These are phyloP conservation scores for Carduelis carduelis DNA, from an alignment of 2,797 vertebrate genomes.

Conservation along the genomic window DNA sequence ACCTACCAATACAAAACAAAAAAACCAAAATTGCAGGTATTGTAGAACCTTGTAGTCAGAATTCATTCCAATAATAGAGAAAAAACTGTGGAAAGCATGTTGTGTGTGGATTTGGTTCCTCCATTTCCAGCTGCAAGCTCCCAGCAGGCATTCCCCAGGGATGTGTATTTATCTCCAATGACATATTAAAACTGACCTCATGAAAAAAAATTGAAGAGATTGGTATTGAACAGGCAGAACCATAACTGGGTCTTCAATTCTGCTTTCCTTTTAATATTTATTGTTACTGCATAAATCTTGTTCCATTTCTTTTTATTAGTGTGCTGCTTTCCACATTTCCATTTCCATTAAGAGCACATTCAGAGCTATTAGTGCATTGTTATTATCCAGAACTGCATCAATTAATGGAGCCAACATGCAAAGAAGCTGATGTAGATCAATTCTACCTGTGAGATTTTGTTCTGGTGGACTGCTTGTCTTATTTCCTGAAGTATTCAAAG, in stretches of 20 bases:
- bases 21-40: not conserved
- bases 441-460: not conserved
- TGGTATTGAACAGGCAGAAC: not conserved
- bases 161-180: not conserved
- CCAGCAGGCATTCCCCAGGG: not conserved
- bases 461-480: not conserved
- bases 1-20: not conserved
- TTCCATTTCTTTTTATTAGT: conserved; percentile 49
- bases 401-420: conserved; percentile 57
- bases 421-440: conserved; percentile 53
- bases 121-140: not conserved
- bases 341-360: conserved; percentile 59
- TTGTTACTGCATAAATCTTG: conserved; percentile 52
- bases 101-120: not conserved
- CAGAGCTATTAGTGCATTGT: conserved; percentile 57
- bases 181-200: not conserved
- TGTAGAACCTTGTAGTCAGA: not conserved
- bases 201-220: not conserved
- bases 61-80: not conserved
- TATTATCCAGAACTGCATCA: conserved; percentile 52
- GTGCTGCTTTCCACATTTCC: conserved; percentile 35
- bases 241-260: not conserved
- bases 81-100: not conserved
- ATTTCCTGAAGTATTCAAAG: not conserved
- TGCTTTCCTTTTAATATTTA: conserved; percentile 39